These are phyloP conservation scores for Darevskia nairensis DNA, from an alignment of 2,797 vertebrate genomes.

Conservation along the genomic window DNA sequence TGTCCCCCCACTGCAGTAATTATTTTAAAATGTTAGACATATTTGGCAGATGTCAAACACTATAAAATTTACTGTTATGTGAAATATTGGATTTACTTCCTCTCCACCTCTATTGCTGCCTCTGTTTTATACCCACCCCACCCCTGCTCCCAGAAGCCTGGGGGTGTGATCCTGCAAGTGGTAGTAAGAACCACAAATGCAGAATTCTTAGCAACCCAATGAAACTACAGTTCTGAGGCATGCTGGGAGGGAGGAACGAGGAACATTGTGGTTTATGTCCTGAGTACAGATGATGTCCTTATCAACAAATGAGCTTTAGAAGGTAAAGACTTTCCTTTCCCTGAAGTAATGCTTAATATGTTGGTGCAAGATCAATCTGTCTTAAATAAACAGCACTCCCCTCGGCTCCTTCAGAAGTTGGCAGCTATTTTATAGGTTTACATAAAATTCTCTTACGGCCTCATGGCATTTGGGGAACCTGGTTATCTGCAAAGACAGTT, in stretches of 20 bases:
- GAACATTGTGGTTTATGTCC: conserved; percentile 11
- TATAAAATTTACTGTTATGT: not conserved
- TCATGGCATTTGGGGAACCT: conserved; percentile 59
- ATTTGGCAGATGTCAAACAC: not conserved
- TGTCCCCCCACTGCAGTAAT: no score
- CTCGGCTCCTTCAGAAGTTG: conserved; percentile 24
- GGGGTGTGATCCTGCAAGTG: not conserved
- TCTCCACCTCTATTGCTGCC: not conserved
- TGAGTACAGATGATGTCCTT: conserved; percentile 30
- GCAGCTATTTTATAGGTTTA: conserved; percentile 63
- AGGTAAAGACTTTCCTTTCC: conserved; percentile 31
- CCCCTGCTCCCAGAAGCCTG: not conserved
- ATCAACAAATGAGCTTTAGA: conserved; percentile 19
- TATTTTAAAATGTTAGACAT: not conserved
- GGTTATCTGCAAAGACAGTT: conserved; percentile 63
- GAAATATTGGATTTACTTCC: not conserved
- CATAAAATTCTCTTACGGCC: conserved; percentile 60
- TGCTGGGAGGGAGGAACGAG: not conserved
- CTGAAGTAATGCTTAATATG: conserved; percentile 50
- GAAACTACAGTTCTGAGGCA: not conserved
- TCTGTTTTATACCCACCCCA: no score
- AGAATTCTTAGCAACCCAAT: not conserved
- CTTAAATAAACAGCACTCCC: conserved; percentile 58
- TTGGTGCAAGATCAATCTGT: conserved; percentile 55
- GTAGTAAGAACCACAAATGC: not conserved